Percentiles rank a stretch among this genome's conserved stretches.
Evolutionary conservation across 1,140 invertebrate genomes (phyloP).

Genomic region (Cataglyphis hispanica): DNA sequence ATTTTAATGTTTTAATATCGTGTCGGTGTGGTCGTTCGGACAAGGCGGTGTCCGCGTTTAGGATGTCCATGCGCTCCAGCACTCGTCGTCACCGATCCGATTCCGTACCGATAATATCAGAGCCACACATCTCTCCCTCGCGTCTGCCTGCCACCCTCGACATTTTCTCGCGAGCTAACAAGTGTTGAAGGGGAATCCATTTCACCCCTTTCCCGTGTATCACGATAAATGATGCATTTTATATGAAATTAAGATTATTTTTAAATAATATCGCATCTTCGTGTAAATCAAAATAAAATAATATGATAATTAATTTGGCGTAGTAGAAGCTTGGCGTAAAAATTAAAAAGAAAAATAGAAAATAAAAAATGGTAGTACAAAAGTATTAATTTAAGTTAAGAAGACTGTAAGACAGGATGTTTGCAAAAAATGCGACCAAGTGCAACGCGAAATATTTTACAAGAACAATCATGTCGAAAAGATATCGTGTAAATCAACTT

Average conservation of each 20-base stretch:
- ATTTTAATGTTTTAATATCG: slow-evolving; percentile 87
- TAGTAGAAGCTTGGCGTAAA: background rate
- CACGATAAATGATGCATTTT: background rate
- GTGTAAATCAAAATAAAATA: background rate
- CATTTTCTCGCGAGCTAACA: slow-evolving; percentile 46
- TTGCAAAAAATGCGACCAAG: background rate
- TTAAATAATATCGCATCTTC: background rate
- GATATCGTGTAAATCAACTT: background rate
- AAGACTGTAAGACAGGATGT: background rate
- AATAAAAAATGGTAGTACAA: background rate
- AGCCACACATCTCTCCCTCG: slow-evolving; percentile 31
- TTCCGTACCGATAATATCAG: slow-evolving; percentile 65
- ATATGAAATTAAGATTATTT: background rate
- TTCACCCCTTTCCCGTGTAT: background rate
- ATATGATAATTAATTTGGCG: background rate
- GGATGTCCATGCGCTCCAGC: slow-evolving; percentile 76
- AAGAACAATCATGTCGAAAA: background rate
- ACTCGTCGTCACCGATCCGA: slow-evolving; percentile 63
- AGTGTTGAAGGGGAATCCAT: background rate
- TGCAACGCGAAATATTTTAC: background rate
- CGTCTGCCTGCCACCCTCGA: background rate
- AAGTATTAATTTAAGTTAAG: background rate
- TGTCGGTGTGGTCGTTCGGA: slow-evolving; percentile 84
- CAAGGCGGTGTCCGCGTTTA: slow-evolving; percentile 82
- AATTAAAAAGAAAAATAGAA: background rate